phyloP scores from a whole-genome alignment of 2,113 vertebrate genomes.

The Xenopus tropicalis region DNA sequence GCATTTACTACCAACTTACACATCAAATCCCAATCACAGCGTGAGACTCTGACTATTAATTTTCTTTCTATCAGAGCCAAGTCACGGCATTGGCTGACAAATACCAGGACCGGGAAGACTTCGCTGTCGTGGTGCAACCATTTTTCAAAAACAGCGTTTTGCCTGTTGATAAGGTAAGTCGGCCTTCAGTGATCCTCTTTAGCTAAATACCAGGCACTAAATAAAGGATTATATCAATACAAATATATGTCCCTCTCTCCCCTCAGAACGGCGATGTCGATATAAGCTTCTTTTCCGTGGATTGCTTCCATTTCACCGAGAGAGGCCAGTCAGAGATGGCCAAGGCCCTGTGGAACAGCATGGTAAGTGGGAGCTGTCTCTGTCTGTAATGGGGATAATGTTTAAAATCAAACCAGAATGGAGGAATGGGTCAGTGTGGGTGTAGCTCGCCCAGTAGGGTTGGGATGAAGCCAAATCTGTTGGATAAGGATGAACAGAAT shows the following conservation, averaged over 20 bases:
- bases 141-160: slow-evolving; percentile 76
- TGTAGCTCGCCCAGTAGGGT: too few relatives aligned
- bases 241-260: too few relatives aligned
- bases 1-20: too few relatives aligned
- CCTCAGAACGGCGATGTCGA: slow-evolving; percentile 25
- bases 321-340: slow-evolving; percentile 85
- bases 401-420: background rate
- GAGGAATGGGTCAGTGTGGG: too few relatives aligned
- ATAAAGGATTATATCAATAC: too few relatives aligned
- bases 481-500: too few relatives aligned
- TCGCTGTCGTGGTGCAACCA: slow-evolving; percentile 76
- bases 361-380: slow-evolving; percentile 67
- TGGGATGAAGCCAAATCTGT: too few relatives aligned
- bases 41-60: too few relatives aligned
- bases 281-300: slow-evolving; percentile 81
- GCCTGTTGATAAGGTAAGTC: slow-evolving; percentile 71
- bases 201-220: too few relatives aligned
- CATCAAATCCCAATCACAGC: too few relatives aligned
- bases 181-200: too few relatives aligned
- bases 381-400: too few relatives aligned
- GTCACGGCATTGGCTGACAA: slow-evolving; percentile 13
- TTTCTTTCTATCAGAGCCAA: background rate
- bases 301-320: slow-evolving; percentile 87
- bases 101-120: slow-evolving; percentile 68
- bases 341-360: slow-evolving; percentile 87